A percentile compares a stretch with the other conserved stretches of the same genome.
phyloP scores from a whole-genome alignment of 1,140 invertebrate genomes.

The Archivesica marissinica region DNA sequence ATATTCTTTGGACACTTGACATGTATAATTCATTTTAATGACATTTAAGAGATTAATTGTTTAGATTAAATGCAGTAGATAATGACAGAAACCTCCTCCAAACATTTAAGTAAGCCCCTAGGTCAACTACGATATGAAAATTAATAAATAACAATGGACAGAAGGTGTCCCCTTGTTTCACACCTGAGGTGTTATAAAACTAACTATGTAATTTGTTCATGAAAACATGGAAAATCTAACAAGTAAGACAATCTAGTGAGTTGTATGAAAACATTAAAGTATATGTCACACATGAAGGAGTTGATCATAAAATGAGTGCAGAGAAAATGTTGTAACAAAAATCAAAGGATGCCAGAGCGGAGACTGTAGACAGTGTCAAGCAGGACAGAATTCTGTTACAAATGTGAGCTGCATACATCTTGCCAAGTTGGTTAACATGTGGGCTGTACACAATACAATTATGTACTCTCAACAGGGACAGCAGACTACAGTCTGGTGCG shows the following conservation, averaged over 20 bases:
- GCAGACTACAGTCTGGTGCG: too few relatives aligned
- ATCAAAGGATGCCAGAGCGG: not conserved
- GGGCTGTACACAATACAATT: too few relatives aligned
- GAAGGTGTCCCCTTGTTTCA: slow-evolving; percentile 29
- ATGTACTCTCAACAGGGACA: too few relatives aligned
- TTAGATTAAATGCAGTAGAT: slow-evolving; percentile 10
- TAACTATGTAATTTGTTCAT: slow-evolving; percentile 4
- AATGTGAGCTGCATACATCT: too few relatives aligned
- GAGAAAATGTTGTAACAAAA: not conserved
- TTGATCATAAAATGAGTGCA: not conserved
- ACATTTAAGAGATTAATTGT: slow-evolving; percentile 23
- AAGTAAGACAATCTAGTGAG: too few relatives aligned
- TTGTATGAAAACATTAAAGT: too few relatives aligned
- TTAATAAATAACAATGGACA: slow-evolving; percentile 37
- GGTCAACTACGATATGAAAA: not conserved
- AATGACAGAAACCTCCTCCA: not conserved
- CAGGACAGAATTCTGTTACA: too few relatives aligned
- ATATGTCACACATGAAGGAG: too few relatives aligned
- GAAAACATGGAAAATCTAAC: not conserved
- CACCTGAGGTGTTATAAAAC: slow-evolving; percentile 21
- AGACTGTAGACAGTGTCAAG: too few relatives aligned
- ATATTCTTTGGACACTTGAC: not conserved
- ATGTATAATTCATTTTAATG: slow-evolving; percentile 29
- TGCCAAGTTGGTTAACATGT: too few relatives aligned
- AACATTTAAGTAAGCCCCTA: not conserved